Base-by-base conservation (phyloP, 2,888 invertebrate species). In the Drosophila hawaiiensis region DNA sequence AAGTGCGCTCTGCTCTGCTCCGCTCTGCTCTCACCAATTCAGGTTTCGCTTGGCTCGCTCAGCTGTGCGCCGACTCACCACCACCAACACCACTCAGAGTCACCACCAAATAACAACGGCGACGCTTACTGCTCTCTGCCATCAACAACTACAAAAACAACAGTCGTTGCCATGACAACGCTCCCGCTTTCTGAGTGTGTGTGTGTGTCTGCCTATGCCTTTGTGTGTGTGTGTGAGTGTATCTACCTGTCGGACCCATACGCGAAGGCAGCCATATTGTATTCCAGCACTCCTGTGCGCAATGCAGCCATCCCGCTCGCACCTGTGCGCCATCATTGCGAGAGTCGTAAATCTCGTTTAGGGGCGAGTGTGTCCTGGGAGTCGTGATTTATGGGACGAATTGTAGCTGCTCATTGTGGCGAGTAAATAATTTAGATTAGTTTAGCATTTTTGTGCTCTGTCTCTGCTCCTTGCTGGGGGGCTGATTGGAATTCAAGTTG, bases 251-350 rank as follows among this genome's bases (percentile, higher is more conserved):
- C 76, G 63, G 72, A 63, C 73, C 73, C 86, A 79, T 73, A 76
- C 78, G 59, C 68, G 62, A 76, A 76, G 85, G 85, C 92, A 87
- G 92, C 92, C 92, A 92, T 92, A 81, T 92, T 92, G 92, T 92
- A 92, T 92, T 91, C 91, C 91, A 92, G 91, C 84, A 87, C 85
- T 91, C 78, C 79, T 78, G 76, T 77, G 77, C 73, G 62, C 68
- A 80, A 25, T 72, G 76, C 65, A 72, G 78, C 82, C 62, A 73
- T 91, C 89, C 78, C 84, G 54, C 80, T 83, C 83, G 41, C 84
- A 65, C 82, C 64, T 56, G 71, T 47, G 53, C 68, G 54, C 64
- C 53, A 73, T 72, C 74, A 76, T 75, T 77, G 80, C 75, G 49
- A 68, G 70, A 54, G 63, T 91, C 87, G 80, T 89, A 90, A 90